Conservation (phyloP, 2,888 invertebrate genomes). For the Plagodis dolabraria region DNA sequence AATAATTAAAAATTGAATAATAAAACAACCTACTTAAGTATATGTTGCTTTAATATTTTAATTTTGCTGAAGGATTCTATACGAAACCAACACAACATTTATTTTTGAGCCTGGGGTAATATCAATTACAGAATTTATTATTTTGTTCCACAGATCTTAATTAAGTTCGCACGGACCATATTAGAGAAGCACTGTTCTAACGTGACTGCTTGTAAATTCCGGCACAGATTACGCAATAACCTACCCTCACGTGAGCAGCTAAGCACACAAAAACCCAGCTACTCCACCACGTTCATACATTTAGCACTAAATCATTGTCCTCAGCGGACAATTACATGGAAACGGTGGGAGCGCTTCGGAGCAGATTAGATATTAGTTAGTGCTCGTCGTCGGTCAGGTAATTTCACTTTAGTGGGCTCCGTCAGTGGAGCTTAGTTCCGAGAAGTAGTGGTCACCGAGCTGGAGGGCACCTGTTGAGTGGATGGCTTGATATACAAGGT, state of each 20-base stretch:
- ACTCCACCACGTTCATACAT: background rate
- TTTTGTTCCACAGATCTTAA: too few relatives aligned
- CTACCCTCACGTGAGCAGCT: too few relatives aligned
- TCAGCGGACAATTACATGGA: conserved; percentile 18
- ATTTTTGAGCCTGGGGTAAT: too few relatives aligned
- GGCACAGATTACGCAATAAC: background rate
- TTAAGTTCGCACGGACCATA: too few relatives aligned
- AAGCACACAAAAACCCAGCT: background rate
- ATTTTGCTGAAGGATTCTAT: too few relatives aligned
- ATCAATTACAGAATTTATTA: too few relatives aligned
- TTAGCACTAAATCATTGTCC: conserved; percentile 11
- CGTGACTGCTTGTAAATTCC: background rate
- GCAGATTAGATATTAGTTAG: too few relatives aligned
- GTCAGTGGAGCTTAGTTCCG: conserved; percentile 18
- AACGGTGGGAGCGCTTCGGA: conserved; percentile 23
- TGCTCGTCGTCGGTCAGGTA: conserved; percentile 22
- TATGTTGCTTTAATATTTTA: too few relatives aligned
- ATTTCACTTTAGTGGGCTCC: conserved; percentile 30
- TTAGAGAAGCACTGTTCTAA: background rate
- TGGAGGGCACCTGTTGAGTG: background rate
- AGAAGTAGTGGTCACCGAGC: too few relatives aligned
- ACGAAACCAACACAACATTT: too few relatives aligned
- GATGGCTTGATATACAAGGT: background rate
- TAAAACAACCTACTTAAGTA: too few relatives aligned
- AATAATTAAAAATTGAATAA: too few relatives aligned